Conservation (phyloP, 2,888 invertebrate species). For the Rotaria magnacalcarata region DNA sequence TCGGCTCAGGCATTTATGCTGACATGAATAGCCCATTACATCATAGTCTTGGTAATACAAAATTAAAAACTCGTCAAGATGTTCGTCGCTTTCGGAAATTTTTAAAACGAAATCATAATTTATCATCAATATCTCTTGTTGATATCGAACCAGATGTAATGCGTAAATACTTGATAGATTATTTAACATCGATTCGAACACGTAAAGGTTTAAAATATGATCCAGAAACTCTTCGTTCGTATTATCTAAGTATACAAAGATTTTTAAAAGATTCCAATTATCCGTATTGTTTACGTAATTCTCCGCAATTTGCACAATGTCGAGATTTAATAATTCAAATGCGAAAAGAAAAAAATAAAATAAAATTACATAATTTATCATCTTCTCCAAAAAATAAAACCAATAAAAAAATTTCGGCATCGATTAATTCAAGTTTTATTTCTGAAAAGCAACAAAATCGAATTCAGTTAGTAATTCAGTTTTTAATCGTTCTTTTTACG, state of each 20-base stretch:
- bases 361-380: background rate
- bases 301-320: conserved; percentile 7
- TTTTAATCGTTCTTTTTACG: too few relatives aligned
- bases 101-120: conserved; percentile 14
- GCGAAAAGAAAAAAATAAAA: conserved; percentile 13
- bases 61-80: conserved; percentile 35
- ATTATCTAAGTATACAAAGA: conserved; percentile 27
- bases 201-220: conserved; percentile 28
- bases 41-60: conserved; percentile 5
- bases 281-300: conserved; percentile 36
- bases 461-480: background rate
- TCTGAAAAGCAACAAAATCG: background rate
- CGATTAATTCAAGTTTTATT: background rate
- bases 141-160: background rate
- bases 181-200: conserved; percentile 28
- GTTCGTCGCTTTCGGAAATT: conserved; percentile 16
- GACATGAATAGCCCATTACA: conserved; percentile 10
- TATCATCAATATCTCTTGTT: background rate
- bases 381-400: background rate
- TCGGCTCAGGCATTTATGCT: background rate
- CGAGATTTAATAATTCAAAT: conserved; percentile 8
- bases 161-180: conserved; percentile 2
- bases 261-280: conserved; percentile 27
- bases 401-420: background rate
- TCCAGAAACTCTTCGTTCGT: conserved; percentile 14